phyloP scores from a whole-genome alignment of 2,888 invertebrate genomes.

The Seladonia tumulorum region DNA sequence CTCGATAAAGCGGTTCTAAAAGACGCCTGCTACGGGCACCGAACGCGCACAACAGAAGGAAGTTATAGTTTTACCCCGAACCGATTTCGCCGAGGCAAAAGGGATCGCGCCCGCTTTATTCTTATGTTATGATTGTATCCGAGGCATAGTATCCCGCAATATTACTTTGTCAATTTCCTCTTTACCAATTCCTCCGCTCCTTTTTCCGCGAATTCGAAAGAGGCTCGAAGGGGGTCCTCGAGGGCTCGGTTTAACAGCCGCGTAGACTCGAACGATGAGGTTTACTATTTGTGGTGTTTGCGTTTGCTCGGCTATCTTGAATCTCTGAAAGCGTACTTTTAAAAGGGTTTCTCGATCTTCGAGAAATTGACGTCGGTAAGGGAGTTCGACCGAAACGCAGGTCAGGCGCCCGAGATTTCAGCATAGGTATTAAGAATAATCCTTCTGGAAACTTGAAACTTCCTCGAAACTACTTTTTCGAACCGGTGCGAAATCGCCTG shows the following conservation, averaged over 20 bases:
- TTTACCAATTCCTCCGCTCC: neutral
- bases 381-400: neutral
- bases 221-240: neutral
- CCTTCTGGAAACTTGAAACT: neutral
- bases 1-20: slow-evolving; percentile 49
- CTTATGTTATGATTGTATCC: neutral
- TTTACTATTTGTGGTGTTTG: neutral
- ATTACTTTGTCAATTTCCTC: slow-evolving; percentile 4
- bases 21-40: slow-evolving; percentile 25
- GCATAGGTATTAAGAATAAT: slow-evolving; percentile 1
- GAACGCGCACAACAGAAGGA: slow-evolving; percentile 48
- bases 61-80: slow-evolving; percentile 64
- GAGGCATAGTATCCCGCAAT: too few relatives aligned
- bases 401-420: neutral
- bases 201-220: slow-evolving; percentile 11
- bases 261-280: neutral
- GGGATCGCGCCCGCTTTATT: slow-evolving; percentile 16
- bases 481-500: neutral
- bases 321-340: neutral
- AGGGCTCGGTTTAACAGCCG: neutral
- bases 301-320: neutral
- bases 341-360: neutral
- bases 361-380: neutral
- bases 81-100: slow-evolving; percentile 23
- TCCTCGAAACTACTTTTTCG: neutral